Evolutionary conservation across 2,113 vertebrate genomes (phyloP), one percentile per base, ranked within the genome.

Genomic region (Taurulus bubalis): DNA sequence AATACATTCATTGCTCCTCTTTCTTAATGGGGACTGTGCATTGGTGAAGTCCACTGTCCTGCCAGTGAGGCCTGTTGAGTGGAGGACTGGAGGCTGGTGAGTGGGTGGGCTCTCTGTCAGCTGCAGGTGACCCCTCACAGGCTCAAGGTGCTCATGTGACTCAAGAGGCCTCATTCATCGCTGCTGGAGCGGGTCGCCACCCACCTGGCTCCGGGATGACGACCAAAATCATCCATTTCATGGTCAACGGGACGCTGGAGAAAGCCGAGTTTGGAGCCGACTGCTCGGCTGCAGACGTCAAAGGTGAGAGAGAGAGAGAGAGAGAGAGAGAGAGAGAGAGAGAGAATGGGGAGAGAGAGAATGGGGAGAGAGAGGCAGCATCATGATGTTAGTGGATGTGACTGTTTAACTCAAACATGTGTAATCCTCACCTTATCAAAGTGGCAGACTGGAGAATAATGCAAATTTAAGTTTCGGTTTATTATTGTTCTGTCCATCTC

Each of bases 171-270:
- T 68, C 70, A 71, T 63, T 56, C 24, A 6, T 9, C 11, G 20
- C 71, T 28, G 20, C 3, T 60, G 71, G 18, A 83, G 49, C 66
- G 20, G 49, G 68, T 82, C 26, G 2, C 5, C 56, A 11, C 70
- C 63, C 55, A 53, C 66, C 73, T 15, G 55, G 32, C 51, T 49
- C n/a, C 1, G 55, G 45, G 76, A 93, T 91, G 87, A 59, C 89
- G 12, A 76, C 76, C n/a, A 94, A 87, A 81, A 85, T 80, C 9
- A 92, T 93, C 22, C 85, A 94, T 45, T 94, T 94, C 53, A 79
- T 65, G 59, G 85, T 91, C 0, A 88, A 94, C 11, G 93, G 90
- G 65, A 79, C 84, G 68, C 84, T 81, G 38, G 87, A 94, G 69
- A 80, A 60, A 8, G 91, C 93, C 0, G 93, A 95, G 81, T 86